These are phyloP conservation scores for Cyanocitta stelleri DNA, from an alignment of 2,113 vertebrate species.

Conservation along the genomic window DNA sequence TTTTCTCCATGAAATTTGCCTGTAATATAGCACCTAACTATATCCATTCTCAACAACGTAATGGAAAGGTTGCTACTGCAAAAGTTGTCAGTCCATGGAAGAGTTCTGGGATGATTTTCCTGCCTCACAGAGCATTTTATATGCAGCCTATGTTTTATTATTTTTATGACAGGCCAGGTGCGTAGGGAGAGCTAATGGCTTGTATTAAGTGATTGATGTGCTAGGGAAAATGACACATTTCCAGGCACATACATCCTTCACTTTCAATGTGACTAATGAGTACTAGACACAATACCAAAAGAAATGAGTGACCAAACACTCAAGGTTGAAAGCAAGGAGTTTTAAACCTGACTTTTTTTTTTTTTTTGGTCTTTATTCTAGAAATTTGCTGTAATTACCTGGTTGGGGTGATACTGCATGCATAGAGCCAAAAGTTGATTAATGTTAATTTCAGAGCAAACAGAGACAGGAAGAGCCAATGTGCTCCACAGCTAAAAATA, in stretches of 20 bases:
- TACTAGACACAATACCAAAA: not conserved
- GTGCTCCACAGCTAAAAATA: conserved; percentile 62
- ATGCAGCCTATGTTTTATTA: not conserved
- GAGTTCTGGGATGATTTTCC: not conserved
- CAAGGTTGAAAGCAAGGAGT: not conserved
- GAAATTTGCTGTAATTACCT: conserved; percentile 54
- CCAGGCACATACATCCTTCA: not conserved
- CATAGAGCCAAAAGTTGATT: conserved; percentile 61
- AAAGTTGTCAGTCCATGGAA: not conserved
- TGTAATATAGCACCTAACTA: conserved; percentile 7
- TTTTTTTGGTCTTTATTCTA: not conserved
- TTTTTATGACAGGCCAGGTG: conserved; percentile 38
- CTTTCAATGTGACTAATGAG: conserved; percentile 10
- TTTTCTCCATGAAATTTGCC: conserved; percentile 11
- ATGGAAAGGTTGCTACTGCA: not conserved
- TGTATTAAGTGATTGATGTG: conserved; percentile 8
- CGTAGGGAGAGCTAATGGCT: conserved; percentile 3
- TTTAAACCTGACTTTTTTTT: not conserved
- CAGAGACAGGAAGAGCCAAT: conserved; percentile 54
- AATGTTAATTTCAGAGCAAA: conserved; percentile 72
- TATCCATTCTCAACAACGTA: not conserved
- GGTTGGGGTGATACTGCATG: conserved; percentile 19
- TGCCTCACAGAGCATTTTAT: not conserved
- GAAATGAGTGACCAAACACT: not conserved
- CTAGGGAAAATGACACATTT: conserved; percentile 25